Conservation (phyloP, 1,140 invertebrate species). For the Ruditapes philippinarum region DNA sequence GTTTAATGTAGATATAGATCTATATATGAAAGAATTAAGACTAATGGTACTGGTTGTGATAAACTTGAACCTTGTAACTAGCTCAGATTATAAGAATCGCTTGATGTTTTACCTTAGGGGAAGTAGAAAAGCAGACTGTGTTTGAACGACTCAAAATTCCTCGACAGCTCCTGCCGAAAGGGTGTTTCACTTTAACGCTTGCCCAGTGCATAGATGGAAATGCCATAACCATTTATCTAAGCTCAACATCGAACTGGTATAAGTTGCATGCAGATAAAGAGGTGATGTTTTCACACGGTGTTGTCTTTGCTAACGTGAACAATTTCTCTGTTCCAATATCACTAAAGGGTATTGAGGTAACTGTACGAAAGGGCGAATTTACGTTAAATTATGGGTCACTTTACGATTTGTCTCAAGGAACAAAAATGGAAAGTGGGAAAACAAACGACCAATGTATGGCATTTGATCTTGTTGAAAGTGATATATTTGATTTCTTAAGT, state of each 20-base stretch:
- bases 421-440: neutral
- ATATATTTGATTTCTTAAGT: constrained; percentile 20
- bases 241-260: neutral
- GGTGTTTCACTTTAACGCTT: too few relatives aligned
- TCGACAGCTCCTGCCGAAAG: neutral
- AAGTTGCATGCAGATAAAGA: neutral
- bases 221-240: neutral
- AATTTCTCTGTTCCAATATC: constrained; percentile 23
- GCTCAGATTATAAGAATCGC: too few relatives aligned
- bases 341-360: neutral
- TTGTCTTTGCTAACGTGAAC: neutral
- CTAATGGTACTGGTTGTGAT: neutral
- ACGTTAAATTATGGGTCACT: neutral
- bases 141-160: neutral
- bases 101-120: neutral
- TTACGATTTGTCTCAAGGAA: neutral
- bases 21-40: neutral
- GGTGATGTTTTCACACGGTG: neutral
- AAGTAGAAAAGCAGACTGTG: neutral
- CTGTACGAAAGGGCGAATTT: neutral
- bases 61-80: neutral
- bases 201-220: neutral
- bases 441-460: neutral
- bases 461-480: neutral
- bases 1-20: too few relatives aligned